phyloP scores from a whole-genome alignment of 2,888 invertebrate genomes.

The Seladonia tumulorum region DNA sequence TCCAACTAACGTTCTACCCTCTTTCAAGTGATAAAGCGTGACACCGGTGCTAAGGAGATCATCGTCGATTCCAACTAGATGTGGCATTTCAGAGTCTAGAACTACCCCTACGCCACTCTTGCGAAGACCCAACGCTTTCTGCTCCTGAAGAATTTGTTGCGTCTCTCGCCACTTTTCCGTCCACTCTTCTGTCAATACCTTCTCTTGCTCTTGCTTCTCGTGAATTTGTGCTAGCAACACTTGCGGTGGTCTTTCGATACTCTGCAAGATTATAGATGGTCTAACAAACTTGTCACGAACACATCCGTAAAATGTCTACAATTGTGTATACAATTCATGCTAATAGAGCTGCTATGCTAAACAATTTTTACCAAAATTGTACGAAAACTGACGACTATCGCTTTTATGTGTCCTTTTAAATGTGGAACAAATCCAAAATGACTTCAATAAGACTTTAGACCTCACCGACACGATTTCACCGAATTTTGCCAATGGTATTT shows the following conservation, averaged over 20 bases:
- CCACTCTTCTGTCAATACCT: constrained; percentile 95
- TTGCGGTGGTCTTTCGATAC: constrained; percentile 86
- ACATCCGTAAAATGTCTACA: not conserved
- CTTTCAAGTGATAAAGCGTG: constrained; percentile 95
- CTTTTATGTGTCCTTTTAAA: too few species aligned
- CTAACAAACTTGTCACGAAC: not conserved
- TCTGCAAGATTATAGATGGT: constrained; percentile 69
- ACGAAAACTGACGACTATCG: too few species aligned
- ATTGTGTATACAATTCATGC: not conserved
- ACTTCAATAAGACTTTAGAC: too few species aligned
- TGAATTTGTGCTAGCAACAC: constrained; percentile 92
- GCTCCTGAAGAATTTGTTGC: constrained; percentile 94
- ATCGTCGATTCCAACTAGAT: constrained; percentile 96
- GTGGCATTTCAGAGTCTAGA: constrained; percentile 95
- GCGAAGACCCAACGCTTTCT: constrained; percentile 93
- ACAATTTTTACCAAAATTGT: too few species aligned
- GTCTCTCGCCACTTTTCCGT: constrained; percentile 97
- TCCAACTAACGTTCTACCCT: constrained; percentile 94
- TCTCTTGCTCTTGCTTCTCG: constrained; percentile 96
- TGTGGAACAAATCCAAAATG: too few species aligned
- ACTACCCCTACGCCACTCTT: constrained; percentile 96
- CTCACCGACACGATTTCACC: too few species aligned
- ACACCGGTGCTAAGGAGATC: constrained; percentile 96
- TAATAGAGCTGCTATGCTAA: not conserved
- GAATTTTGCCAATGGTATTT: too few species aligned